Evolutionary conservation across 2,888 invertebrate species (phyloP), one percentile per base, ranked within the genome.

Genomic region (Cryptocephalus moraei): DNA sequence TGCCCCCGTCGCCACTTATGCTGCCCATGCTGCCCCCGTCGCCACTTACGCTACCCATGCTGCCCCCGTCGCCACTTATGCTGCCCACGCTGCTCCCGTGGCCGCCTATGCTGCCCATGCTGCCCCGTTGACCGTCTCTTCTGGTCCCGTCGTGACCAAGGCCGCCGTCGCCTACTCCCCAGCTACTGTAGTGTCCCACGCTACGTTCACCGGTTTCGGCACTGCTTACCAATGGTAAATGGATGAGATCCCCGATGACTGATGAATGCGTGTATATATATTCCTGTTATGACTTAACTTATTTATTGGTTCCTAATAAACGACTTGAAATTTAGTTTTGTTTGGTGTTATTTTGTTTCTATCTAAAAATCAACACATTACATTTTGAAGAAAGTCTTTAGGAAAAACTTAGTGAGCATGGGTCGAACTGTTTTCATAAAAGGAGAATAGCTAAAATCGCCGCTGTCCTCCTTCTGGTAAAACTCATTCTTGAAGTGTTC

Each of bases 201-300:
- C 79, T 51, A 70, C 77, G 57, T 84, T 82, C 74, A 75, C 73
- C 56, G 82, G 81, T 50, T 74, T 79, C 48, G 78, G 78, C 56
- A 75, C 78, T 54, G 75, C 77, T 56, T 83, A 82, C 70, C 79
- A 75, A 58, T 82, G 78, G 77, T 82, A 78, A 78, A 49, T 52
- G 51, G 41, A 42, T 22, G 14, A 22, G 22, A 6, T 4, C 6
- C 22, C 22, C 3, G 22, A 39, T 41, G 42, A 40, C 50, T 48
- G 33, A 11, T 43, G 45, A 48, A 11, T 43, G 45, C 46, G 50
- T 52, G 50, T 45, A 49, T 50, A 48, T 52, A 43, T 36, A 46
- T 44, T 31, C 10, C 33, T 45, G 32, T 47, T 46, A 45, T 43
- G 22, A 22, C 22, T 22, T 22, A 22, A 22, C 22, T 22, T 22